These are phyloP conservation scores for Rhynchophorus ferrugineus DNA, from an alignment of 1,140 invertebrate species.

Conservation along the genomic window DNA sequence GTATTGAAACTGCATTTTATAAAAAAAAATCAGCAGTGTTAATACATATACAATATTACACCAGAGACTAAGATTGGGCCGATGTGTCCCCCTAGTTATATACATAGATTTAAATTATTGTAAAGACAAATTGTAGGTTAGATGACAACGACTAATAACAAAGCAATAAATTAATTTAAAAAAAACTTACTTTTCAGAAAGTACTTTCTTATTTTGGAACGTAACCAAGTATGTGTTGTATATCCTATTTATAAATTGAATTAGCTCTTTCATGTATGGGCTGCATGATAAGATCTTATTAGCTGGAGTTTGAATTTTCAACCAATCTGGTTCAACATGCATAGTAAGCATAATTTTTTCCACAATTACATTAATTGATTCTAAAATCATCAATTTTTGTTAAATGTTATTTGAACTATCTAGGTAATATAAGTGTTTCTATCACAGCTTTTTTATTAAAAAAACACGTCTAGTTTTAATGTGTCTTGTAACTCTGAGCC, in stretches of 20 bases:
- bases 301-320: slow-evolving; percentile 41
- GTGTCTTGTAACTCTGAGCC: not conserved
- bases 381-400: slow-evolving; percentile 26
- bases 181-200: slow-evolving; percentile 51
- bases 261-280: slow-evolving; percentile 88
- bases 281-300: slow-evolving; percentile 51
- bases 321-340: slow-evolving; percentile 45
- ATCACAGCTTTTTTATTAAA: slow-evolving; percentile 1
- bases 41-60: too few species aligned
- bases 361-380: slow-evolving; percentile 75
- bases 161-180: too few species aligned
- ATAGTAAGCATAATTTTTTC: slow-evolving; percentile 72
- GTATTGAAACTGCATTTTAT: too few species aligned
- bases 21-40: too few species aligned
- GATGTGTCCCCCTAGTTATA: too few species aligned
- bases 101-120: too few species aligned
- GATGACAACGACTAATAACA: too few species aligned
- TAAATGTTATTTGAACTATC: not conserved
- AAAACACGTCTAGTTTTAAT: not conserved
- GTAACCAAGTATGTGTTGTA: slow-evolving; percentile 65
- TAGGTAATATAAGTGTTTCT: not conserved
- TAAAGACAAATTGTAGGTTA: too few species aligned
- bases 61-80: too few species aligned
- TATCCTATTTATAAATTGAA: slow-evolving; percentile 76
- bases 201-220: slow-evolving; percentile 63